Conservation (phyloP, 2,113 vertebrate species). For the Nesogale talazaci region DNA sequence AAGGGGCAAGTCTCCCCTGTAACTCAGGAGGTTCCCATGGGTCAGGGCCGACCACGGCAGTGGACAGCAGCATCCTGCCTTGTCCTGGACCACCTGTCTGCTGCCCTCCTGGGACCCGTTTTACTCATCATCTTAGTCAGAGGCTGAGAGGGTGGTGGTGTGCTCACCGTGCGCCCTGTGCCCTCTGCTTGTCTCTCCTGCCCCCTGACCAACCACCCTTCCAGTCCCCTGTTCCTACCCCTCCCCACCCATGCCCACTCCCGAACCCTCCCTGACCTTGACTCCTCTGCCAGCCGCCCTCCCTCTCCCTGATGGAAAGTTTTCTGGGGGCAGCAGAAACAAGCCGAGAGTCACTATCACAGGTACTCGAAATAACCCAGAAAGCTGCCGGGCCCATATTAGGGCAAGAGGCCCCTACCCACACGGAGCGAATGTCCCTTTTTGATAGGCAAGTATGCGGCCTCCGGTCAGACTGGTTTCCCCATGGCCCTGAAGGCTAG, state of each 20-base stretch:
- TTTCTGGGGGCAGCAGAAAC: conserved; percentile 71
- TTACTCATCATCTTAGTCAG: background rate
- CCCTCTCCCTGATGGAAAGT: conserved; percentile 57
- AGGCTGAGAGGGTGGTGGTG: background rate
- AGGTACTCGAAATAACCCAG: conserved; percentile 96
- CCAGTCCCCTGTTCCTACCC: background rate
- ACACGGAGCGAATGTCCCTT: conserved; percentile 90
- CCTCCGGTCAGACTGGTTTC: conserved; percentile 73
- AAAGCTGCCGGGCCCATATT: conserved; percentile 96
- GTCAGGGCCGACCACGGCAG: background rate
- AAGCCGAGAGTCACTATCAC: conserved; percentile 95
- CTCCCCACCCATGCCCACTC: conserved; percentile 22
- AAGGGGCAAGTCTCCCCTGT: background rate
- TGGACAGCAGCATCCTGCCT: background rate
- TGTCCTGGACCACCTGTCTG: background rate
- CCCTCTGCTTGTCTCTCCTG: background rate
- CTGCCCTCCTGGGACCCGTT: background rate
- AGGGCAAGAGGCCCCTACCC: conserved; percentile 92
- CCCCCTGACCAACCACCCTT: background rate
- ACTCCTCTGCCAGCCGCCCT: conserved; percentile 11
- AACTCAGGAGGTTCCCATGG: background rate
- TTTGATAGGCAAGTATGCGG: conserved; percentile 91
- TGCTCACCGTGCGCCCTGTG: background rate
- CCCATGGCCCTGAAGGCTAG: conserved; percentile 44
- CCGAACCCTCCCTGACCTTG: conserved; percentile 52